Conservation (phyloP, 2,888 invertebrate genomes). For the Rotaria sp. region DNA sequence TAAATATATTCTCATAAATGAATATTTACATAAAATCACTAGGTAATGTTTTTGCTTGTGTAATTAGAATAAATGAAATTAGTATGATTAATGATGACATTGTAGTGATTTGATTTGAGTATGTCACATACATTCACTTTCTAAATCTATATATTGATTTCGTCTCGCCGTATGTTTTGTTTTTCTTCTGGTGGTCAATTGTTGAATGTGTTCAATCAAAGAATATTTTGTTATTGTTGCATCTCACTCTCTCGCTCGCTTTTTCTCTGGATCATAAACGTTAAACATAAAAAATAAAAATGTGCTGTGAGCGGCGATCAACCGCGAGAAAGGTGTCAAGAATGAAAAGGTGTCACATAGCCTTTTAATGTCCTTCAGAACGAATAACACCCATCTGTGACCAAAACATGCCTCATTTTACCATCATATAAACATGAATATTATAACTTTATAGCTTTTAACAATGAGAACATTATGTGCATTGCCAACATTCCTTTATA, state of each 20-base stretch:
- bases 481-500: neutral
- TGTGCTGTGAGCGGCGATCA: slow-evolving; percentile 8
- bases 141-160: neutral
- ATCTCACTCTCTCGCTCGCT: neutral
- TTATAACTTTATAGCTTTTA: neutral
- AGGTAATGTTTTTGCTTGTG: neutral
- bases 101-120: neutral
- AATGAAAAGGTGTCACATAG: neutral
- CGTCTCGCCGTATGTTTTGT: neutral
- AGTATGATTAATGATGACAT: neutral
- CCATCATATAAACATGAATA: slow-evolving; percentile 10
- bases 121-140: neutral
- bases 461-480: slow-evolving; percentile 3
- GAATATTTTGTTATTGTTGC: neutral
- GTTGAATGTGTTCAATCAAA: neutral
- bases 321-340: neutral
- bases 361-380: slow-evolving; percentile 22
- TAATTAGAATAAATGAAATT: neutral
- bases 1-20: neutral
- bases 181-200: neutral
- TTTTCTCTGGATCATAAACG: neutral
- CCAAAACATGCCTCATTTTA: neutral
- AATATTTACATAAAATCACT: slow-evolving; percentile 2
- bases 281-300: neutral
- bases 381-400: slow-evolving; percentile 24